Evolutionary conservation across 2,888 invertebrate genomes (phyloP).

Genomic region (Holacanthella duospinosa): DNA sequence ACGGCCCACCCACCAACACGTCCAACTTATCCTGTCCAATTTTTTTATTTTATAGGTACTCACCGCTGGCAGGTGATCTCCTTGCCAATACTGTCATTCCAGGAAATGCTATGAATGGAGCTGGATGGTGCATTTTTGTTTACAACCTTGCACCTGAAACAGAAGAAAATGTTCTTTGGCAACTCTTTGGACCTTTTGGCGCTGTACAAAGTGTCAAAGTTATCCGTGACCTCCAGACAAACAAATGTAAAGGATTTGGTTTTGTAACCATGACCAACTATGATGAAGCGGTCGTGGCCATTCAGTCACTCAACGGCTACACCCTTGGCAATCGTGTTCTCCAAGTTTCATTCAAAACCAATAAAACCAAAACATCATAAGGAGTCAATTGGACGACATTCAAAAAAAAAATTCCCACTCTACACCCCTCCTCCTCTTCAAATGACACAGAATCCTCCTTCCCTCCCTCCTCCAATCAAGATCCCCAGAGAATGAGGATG

Average conservation of each 20-base stretch:
- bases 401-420: background rate
- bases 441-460: background rate
- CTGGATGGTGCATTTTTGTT: constrained; percentile 87
- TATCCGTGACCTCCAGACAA: constrained; percentile 85
- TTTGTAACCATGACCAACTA: constrained; percentile 98
- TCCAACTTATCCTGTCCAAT: background rate
- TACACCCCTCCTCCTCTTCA: background rate
- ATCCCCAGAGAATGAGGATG: too few relatives aligned
- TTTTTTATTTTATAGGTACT: constrained; percentile 50
- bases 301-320: constrained; percentile 91
- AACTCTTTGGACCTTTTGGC: constrained; percentile 92
- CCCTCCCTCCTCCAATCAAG: too few relatives aligned
- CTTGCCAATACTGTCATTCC: constrained; percentile 68
- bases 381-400: background rate
- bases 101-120: constrained; percentile 73
- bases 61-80: constrained; percentile 70
- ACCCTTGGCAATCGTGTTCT: constrained; percentile 87
- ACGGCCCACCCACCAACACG: too few relatives aligned
- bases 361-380: constrained; percentile 58
- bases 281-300: constrained; percentile 91
- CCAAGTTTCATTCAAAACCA: constrained; percentile 95
- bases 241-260: constrained; percentile 97
- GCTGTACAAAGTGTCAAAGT: constrained; percentile 96
- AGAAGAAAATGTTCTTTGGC: constrained; percentile 83
- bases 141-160: constrained; percentile 86